A percentile compares a stretch with the other conserved stretches of the same genome.
phyloP scores from a whole-genome alignment of 2,888 invertebrate genomes.

The Seira musarum region DNA sequence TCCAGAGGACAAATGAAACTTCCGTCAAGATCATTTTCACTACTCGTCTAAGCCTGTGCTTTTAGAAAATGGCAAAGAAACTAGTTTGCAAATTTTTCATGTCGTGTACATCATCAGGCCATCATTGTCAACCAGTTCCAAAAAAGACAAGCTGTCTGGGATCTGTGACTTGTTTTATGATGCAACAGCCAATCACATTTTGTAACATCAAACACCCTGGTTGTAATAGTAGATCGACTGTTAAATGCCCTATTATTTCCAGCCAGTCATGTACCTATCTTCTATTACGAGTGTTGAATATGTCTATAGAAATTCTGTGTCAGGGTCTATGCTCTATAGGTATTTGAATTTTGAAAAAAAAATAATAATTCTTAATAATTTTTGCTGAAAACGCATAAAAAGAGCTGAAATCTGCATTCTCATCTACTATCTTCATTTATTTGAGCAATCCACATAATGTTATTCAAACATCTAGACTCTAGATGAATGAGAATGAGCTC shows the following conservation, averaged over 20 bases:
- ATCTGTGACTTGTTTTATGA: neutral
- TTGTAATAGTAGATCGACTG: neutral
- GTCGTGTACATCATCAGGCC: neutral
- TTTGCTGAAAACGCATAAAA: no score
- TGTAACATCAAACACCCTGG: neutral
- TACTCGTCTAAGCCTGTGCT: neutral
- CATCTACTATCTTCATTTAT: no score
- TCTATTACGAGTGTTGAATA: no score
- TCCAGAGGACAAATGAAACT: constrained; percentile 51
- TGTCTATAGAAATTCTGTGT: constrained; percentile 25
- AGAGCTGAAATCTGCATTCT: no score
- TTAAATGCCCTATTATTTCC: neutral
- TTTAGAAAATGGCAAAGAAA: neutral
- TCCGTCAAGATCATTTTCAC: constrained; percentile 21
- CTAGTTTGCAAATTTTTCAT: neutral
- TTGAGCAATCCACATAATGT: neutral
- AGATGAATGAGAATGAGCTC: constrained; percentile 31
- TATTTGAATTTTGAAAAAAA: no score
- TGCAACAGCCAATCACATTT: neutral
- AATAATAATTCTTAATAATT: no score
- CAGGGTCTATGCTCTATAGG: constrained; percentile 35
- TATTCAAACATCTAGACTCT: neutral
- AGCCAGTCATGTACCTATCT: neutral
- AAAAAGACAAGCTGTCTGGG: constrained; percentile 46
- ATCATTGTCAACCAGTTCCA: neutral